Percentiles rank a stretch among this genome's conserved stretches.
Conservation (phyloP, 2,113 vertebrate species). For the Clarias gariepinus region DNA sequence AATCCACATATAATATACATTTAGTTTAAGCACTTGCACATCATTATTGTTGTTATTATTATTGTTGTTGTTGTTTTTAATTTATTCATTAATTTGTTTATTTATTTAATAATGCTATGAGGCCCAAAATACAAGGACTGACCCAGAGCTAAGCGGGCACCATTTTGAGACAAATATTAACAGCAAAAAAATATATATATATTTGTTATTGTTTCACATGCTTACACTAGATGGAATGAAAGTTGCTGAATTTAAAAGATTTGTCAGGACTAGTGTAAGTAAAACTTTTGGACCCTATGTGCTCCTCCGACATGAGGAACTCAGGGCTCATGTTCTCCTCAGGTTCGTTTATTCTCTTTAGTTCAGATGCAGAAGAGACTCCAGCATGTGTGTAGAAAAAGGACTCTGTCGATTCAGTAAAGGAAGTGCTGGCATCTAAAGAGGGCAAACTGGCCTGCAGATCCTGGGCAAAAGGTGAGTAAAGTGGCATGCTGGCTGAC, state of each 20-base stretch:
- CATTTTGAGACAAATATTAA: neutral
- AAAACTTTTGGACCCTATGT: slow-evolving; percentile 62
- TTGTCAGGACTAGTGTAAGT: slow-evolving; percentile 55
- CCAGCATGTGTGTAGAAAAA: slow-evolving; percentile 6
- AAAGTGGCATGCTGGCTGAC: slow-evolving; percentile 50
- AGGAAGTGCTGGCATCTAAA: neutral
- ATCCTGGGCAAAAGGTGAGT: slow-evolving; percentile 56
- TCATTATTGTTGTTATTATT: no score
- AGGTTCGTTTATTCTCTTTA: slow-evolving; percentile 66
- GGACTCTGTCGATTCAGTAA: slow-evolving; percentile 38
- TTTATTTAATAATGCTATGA: neutral
- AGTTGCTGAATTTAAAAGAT: slow-evolving; percentile 62
- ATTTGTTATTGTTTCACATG: neutral
- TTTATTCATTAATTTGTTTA: no score
- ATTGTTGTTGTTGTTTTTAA: no score
- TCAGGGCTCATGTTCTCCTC: slow-evolving; percentile 73
- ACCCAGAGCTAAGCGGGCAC: neutral
- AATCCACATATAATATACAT: neutral
- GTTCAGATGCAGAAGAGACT: neutral
- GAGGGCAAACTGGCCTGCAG: slow-evolving; percentile 20
- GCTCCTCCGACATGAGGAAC: slow-evolving; percentile 45
- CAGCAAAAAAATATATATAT: neutral
- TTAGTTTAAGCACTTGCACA: neutral
- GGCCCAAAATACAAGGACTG: neutral
- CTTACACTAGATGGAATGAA: slow-evolving; percentile 60